phyloP scores from a whole-genome alignment of 2,113 vertebrate species.

The Sakesphorus luctuosus region DNA sequence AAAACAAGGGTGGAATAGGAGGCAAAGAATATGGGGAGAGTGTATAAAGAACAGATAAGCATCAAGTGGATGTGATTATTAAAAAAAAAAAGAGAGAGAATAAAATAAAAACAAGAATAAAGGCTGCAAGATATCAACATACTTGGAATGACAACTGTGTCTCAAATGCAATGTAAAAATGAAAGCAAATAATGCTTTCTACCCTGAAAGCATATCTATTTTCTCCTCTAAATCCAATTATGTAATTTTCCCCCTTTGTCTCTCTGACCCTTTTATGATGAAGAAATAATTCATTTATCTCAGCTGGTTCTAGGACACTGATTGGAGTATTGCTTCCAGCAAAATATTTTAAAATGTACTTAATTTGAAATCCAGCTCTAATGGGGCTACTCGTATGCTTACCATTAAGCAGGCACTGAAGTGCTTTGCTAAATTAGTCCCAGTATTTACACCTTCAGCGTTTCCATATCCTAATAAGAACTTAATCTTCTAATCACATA shows the following conservation, averaged over 20 bases:
- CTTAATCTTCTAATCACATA: not conserved
- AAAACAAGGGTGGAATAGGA: not conserved
- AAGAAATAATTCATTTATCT: not conserved
- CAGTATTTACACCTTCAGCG: not conserved
- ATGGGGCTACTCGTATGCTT: not conserved
- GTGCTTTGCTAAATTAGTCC: not conserved
- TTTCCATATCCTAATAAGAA: not conserved
- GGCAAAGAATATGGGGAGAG: not conserved
- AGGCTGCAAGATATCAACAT: not conserved
- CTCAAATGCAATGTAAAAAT: not conserved
- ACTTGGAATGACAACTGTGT: not conserved
- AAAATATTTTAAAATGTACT: not conserved
- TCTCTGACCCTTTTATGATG: not conserved
- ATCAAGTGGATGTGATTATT: not conserved
- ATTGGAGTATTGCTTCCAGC: not conserved
- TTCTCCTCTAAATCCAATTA: not conserved
- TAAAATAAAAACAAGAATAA: not conserved
- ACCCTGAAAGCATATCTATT: not conserved
- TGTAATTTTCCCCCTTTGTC: not conserved
- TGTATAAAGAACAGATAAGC: not conserved
- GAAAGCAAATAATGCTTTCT: conserved; percentile 2
- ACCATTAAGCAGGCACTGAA: not conserved
- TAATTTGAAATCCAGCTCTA: not conserved
- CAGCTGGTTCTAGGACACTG: not conserved
- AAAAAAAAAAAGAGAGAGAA: not conserved